Evolutionary conservation across 2,797 vertebrate genomes (phyloP), one percentile per base, ranked within the genome.

Genomic region (Chloroceryle amazona): DNA sequence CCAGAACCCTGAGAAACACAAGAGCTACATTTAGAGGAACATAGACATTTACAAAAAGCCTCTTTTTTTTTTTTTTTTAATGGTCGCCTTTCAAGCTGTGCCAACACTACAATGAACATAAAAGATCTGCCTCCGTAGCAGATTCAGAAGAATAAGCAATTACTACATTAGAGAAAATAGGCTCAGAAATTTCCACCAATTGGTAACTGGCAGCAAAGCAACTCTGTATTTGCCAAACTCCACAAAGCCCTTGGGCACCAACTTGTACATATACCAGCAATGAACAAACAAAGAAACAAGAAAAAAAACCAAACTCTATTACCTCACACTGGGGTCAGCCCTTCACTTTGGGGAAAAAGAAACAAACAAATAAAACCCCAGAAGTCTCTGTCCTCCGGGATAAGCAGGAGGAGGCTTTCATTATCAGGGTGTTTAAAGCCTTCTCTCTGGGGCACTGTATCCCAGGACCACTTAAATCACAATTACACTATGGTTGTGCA

Each of bases 61-160:
- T 12, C 39, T 6, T 13, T 41, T 41, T 41, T 29, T 51, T 51
- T 79, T 28, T 66, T 61, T 41, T 70, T 49, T 39, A 87, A 89
- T 52, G 81, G 82, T 58, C 81, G 89, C 81, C 75, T 96, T 97
- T 97, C 93, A 97, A 95, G 91, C 81, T 90, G 74, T 95, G 95
- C 94, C 96, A 97, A 82, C 70, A 89, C 44, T 84, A 93, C 55
- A 86, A 57, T 0, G 2, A 88, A 92, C 74, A 95, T 80, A 96
- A 96, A 97, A 95, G 89, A 93, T 81, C 63, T 95, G 94, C 86
- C 60, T 87, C 63, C 60, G 65, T 92, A 86, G 95, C 95, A 97
- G 42, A 95, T 94, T 96, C 72, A 87, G 89, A 96, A 97, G 76
- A 94, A 93, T 88, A 93, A 96, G 92, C 84, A 96, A 96, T 96